phyloP scores from a whole-genome alignment of 2,113 vertebrate genomes.

The Chaetops frenatus region DNA sequence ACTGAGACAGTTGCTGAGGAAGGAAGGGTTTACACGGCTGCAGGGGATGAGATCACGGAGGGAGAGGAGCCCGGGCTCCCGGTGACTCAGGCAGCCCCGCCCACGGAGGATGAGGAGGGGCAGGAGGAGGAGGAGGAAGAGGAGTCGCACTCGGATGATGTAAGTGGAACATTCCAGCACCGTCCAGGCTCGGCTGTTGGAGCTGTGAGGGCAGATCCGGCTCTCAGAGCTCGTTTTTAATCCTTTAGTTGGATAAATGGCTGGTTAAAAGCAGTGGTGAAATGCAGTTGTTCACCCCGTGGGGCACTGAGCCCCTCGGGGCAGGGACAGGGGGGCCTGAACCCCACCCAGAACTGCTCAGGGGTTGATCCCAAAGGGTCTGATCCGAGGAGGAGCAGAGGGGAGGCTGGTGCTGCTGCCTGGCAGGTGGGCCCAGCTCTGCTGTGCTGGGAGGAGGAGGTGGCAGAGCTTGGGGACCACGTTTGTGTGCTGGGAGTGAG shows the following conservation, averaged over 20 bases:
- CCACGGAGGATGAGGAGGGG: background rate
- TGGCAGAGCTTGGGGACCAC: fast-evolving
- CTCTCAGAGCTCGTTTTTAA: background rate
- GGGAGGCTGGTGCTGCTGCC: background rate
- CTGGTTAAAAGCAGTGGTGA: background rate
- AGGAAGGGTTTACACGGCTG: conserved; percentile 83
- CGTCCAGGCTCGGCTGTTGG: fast-evolving
- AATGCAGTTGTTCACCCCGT: fast-evolving
- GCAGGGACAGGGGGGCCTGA: fast-evolving
- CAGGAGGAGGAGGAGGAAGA: conserved; percentile 37
- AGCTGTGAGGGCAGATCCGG: background rate
- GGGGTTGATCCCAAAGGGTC: background rate
- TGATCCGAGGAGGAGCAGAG: fast-evolving
- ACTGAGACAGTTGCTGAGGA: conserved; percentile 62
- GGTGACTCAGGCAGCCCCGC: background rate
- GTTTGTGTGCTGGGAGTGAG: fast-evolving
- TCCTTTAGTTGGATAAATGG: fast-evolving
- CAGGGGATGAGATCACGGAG: conserved; percentile 81
- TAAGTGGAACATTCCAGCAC: conserved; percentile 66
- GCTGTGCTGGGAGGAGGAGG: background rate
- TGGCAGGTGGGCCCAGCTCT: background rate
- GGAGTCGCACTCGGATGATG: conserved; percentile 79
- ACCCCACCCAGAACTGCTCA: fast-evolving
- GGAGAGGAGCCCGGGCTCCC: background rate
- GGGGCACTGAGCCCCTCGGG: fast-evolving